A percentile compares a stretch with the other conserved stretches of the same genome.
Evolutionary conservation across 2,113 vertebrate species (phyloP).

Genomic region (Strix aluco): DNA sequence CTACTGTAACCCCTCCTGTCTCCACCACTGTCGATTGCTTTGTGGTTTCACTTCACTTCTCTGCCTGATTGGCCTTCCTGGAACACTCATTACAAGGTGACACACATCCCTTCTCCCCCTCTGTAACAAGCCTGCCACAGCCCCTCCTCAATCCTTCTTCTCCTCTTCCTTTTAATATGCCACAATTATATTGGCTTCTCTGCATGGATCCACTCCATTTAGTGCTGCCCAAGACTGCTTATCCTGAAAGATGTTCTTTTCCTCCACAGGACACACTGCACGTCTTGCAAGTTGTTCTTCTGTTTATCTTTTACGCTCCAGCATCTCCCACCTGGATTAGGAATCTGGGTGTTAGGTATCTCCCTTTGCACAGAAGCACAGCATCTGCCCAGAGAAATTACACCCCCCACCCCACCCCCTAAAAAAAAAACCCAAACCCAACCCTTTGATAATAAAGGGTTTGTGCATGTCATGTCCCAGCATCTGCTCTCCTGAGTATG

Average conservation of each 20-base stretch:
- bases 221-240: background rate
- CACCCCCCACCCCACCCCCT: rapidly evolving
- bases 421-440: background rate
- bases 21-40: background rate
- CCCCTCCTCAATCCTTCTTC: background rate
- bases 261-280: background rate
- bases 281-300: background rate
- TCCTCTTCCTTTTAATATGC: background rate
- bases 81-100: conserved; percentile 26
- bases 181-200: conserved; percentile 25
- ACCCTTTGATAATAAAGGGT: background rate
- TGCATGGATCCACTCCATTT: conserved; percentile 38
- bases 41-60: conserved; percentile 19
- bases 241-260: background rate
- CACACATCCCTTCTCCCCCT: background rate
- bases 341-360: background rate
- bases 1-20: background rate
- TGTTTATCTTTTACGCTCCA: background rate
- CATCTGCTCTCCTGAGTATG: background rate
- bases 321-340: background rate
- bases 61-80: background rate
- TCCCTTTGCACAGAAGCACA: background rate
- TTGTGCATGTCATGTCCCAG: background rate
- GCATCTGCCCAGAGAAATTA: background rate
- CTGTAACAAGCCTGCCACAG: background rate